Evolutionary conservation across 2,113 vertebrate genomes (phyloP), one percentile per base, ranked within the genome.

Genomic region (Daboia siamensis): DNA sequence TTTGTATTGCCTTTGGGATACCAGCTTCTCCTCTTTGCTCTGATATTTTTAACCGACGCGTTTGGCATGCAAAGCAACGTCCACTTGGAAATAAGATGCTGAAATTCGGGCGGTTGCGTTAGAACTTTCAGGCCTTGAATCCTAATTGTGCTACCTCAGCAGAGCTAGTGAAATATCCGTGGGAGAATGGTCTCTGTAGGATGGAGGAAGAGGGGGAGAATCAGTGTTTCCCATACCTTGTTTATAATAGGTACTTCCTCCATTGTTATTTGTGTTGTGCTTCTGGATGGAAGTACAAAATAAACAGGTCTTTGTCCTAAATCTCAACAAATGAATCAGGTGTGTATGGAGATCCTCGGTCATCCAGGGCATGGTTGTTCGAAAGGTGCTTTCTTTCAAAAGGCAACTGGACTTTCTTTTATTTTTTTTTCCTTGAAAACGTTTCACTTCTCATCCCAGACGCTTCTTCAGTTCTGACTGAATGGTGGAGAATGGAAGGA

Each of bases 61-160:
- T 94, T 61, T 92, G 69, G n/a, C 91, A 91, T 89, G 74, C n/a
- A 85, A 87, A 89, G 39, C 90, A 87, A 74, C 46, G 26, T 64
- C 39, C 55, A 48, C 56, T 92, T 87, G 51, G 93, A 94, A 92
- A 51, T 12, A 90, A 5, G 26, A 84, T 88, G 46, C 85, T 93
- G 92, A 93, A 92, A 91, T 94, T 92, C 89, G 95, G 95, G 59
- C 48, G 7, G 48, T 57, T 93, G 23, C 90, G 55, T 94, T 92
- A 88, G 90, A 86, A 61, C 90, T 93, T 95, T 94, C 93, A 93
- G 89, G 87, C 92, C n/a, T 21, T 93, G 69, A 90, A 94, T 95
- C 96, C 95, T 94, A 94, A 93, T 95, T 94, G 21, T 90, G 69
- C 90, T 85, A 21, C 61, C 90, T 94, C 88, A 94, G 92, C 90